Base-by-base conservation (phyloP, 2,888 invertebrate species). In the Dilophus febrilis region DNA sequence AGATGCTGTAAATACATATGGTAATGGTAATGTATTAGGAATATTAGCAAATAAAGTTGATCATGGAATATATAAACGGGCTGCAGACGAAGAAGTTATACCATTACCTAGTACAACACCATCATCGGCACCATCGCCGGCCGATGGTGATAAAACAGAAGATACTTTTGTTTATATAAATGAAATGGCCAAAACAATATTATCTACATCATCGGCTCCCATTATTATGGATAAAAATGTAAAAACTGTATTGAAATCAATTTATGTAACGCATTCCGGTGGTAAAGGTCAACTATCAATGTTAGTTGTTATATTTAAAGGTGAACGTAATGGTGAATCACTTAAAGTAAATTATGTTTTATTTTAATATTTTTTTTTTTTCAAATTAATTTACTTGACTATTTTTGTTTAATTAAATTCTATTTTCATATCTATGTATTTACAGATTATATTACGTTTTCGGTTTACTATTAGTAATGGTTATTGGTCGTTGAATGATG, bases 401-500 rank as follows among this genome's bases (percentile, higher is more conserved):
- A n/a, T 27, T 29, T 7, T n/a, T 4, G 12, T n/a, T 4, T 29
- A n/a, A 8, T 11, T 29, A 8, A n/a, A n/a, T 29, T 6, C 8
- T 22, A 6, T 4, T 22, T 22, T 22, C 8, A 22, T 22, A 22
- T 22, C 8, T 6, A 22, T 22, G 4, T 30, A 30, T 13, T 33
- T 33, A 7, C 49, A 72, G 68, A 64, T 70, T 36, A 65, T 64
- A 11, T 48, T 72, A 12, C 69, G 71, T 47, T 71, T 72, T 49
- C 68, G 66, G 44, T 73, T 72, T 57, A 67, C 67, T 44, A 59
- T 67, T 36, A 49, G 60, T 0, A 57, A 49, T 0, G 67, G 66
- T 0, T 70, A 70, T 56, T 73, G 73, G 73, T 59, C 59, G 2
- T 61, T 72, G 8, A 68, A 65, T 2, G 67, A 68, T 1, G 72